Evolutionary conservation across 2,113 vertebrate species (phyloP).

Genomic region (Paramormyrops kingsleyae): DNA sequence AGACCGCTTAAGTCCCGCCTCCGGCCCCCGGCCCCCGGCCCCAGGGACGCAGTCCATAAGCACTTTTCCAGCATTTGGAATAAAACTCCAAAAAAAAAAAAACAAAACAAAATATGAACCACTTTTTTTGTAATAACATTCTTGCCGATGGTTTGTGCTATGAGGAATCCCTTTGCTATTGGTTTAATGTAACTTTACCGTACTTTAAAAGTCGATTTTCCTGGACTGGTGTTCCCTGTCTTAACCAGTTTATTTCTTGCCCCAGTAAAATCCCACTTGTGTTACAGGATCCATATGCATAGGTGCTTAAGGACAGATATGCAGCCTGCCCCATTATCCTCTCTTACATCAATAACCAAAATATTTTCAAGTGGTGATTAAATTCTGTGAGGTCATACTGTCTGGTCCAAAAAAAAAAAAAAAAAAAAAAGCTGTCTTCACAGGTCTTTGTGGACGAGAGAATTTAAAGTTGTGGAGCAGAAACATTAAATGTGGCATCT

Average conservation of each 20-base stretch:
- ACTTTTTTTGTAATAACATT: neutral
- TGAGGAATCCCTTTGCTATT: neutral
- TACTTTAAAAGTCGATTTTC: constrained; percentile 15
- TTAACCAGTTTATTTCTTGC: neutral
- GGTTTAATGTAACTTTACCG: neutral
- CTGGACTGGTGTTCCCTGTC: constrained; percentile 1
- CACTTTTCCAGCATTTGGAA: constrained; percentile 27
- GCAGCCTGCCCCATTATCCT: neutral
- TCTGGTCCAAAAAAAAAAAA: neutral
- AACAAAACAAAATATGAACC: constrained; percentile 17
- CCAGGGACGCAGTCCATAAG: neutral
- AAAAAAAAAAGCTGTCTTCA: neutral
- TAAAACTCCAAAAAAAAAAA: constrained; percentile 13
- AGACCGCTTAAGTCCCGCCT: neutral
- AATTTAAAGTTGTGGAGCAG: neutral
- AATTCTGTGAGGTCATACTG: neutral
- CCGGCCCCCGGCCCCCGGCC: neutral
- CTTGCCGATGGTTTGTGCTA: neutral
- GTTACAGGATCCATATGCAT: constrained; percentile 6
- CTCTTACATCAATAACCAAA: neutral
- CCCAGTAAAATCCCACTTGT: constrained; percentile 10
- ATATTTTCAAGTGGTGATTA: constrained; percentile 1
- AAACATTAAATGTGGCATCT: neutral
- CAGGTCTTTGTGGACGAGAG: neutral
- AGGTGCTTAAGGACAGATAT: constrained; percentile 1